Evolutionary conservation across 2,888 invertebrate species (phyloP), one percentile per base, ranked within the genome.

Genomic region (Oxystoma pomonae): DNA sequence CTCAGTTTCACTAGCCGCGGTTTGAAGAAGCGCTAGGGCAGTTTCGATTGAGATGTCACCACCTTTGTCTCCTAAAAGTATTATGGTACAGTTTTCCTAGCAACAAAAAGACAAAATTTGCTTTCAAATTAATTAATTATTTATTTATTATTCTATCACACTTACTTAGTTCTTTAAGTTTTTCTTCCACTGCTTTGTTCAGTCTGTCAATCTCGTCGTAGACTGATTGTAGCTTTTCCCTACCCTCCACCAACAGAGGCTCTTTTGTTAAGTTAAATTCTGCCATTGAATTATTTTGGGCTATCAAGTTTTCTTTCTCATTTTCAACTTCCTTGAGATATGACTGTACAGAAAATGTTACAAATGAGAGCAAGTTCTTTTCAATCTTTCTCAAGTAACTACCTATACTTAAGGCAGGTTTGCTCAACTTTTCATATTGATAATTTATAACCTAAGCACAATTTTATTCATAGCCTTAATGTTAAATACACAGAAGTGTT

Each of bases 1-100:
- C 78, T 98, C 98, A 61, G 91, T 89, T 82, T 96, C 92, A 35
- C 95, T 93, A 20, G 96, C 92, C 12, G 95, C 91, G 9, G 96
- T 90, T 83, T 96, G 94, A 16, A 98, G 83, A 57, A 97, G 81
- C 0, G 95, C 96, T 66, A 94, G 83, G 0, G 94, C 90, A 20
- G 94, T 92, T 72, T 97, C 98, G 21, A 92, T 84, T 16, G 91
- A 90, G 77, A 91, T 87, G 57, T 88, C 87, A 0, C 90, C 89
- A 20, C 90, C 87, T 76, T 91, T 89, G 60, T 87, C 85, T 77
- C 90, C 92, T 92, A 78, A 51, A 81, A 84, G 76, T 63, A 62
- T 64, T 64, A 61, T n/a, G n/a, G n/a, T n/a, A n/a, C n/a, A n/a
- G n/a, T n/a, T n/a, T n/a, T n/a, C n/a, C n/a, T n/a, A n/a, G n/a